Evolutionary conservation across 2,888 invertebrate genomes (phyloP), one percentile per base, ranked within the genome.

Genomic region (Habroteleia sp.): DNA sequence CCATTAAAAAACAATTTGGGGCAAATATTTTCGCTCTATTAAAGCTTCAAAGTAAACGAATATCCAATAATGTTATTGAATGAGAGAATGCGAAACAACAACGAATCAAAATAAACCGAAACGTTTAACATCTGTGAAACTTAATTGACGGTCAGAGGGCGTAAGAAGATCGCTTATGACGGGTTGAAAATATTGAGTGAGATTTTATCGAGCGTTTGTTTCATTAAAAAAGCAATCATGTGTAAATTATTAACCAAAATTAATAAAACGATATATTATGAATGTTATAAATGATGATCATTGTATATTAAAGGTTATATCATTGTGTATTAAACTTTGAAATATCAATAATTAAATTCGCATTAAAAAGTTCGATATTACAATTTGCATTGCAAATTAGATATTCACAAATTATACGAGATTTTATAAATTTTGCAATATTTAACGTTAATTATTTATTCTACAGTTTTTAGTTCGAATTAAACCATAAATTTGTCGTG

Each of bases 21-120:
- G 42, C 25, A 25, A 42, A 42, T 42, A 42, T 42, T 42, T 42
- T 13, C 42, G 42, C 42, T 42, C 42, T 42, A 42, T 42, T 42
- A 42, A 42, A 25, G 14, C 42, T 13, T 27, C 42, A 42, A 42
- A 42, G 42, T 25, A 27, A 44, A 29, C 13, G 44, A 29, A 44
- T 44, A 44, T 44, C 16, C 14, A 44, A 44, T 44, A 44, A 44
- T 44, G 27, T 44, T 14, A 16, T 8, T 27, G 16, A 44, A 27
- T 29, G 8, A n/a, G n/a, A n/a, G n/a, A 44, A 44, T 29, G 27
- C 2, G 16, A 44, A 44, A 25, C 39, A 42, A 42, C 39, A 41
- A 20, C 39, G 20, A 41, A 41, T 42, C 42, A 42, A 44, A 41
- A 44, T 44, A 29, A 44, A 44, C 6, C 11, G 16, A 16, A 44